Percentiles rank a stretch among this genome's conserved stretches.
Conservation (phyloP, 2,797 vertebrate genomes). For the Sebastolobus alascanus region DNA sequence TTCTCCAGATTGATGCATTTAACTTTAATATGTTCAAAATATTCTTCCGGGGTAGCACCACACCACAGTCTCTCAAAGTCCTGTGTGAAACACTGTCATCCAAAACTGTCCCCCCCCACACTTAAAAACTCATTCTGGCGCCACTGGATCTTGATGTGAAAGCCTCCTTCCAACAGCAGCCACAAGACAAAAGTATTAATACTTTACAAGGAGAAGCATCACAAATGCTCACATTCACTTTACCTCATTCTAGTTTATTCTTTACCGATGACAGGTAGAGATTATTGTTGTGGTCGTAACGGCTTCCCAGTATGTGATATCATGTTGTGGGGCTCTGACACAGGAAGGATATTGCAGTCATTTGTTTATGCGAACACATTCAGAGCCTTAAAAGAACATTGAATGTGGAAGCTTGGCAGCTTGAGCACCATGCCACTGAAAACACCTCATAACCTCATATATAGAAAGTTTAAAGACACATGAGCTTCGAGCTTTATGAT, state of each 20-base stretch:
- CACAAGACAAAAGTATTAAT: no score
- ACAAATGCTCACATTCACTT: neutral
- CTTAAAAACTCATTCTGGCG: no score
- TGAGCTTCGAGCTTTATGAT: neutral
- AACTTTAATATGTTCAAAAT: no score
- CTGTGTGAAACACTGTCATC: no score
- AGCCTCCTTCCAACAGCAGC: no score
- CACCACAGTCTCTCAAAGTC: no score
- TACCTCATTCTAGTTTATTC: neutral
- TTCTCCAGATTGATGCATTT: no score
- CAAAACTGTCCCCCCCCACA: no score
- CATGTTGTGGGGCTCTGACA: neutral
- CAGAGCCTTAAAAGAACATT: constrained; percentile 28
- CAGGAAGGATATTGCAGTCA: neutral
- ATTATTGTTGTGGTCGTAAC: no score
- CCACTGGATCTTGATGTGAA: no score
- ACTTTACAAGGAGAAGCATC: no score
- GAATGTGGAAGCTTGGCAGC: constrained; percentile 9
- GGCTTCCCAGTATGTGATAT: neutral
- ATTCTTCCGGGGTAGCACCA: no score
- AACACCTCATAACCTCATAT: neutral
- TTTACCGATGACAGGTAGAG: neutral
- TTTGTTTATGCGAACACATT: constrained; percentile 17
- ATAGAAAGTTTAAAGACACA: neutral
- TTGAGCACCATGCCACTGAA: neutral